A percentile compares a stretch with the other conserved stretches of the same genome.
Conservation (phyloP, 2,888 invertebrate species). For the Nymphalis polychloros region DNA sequence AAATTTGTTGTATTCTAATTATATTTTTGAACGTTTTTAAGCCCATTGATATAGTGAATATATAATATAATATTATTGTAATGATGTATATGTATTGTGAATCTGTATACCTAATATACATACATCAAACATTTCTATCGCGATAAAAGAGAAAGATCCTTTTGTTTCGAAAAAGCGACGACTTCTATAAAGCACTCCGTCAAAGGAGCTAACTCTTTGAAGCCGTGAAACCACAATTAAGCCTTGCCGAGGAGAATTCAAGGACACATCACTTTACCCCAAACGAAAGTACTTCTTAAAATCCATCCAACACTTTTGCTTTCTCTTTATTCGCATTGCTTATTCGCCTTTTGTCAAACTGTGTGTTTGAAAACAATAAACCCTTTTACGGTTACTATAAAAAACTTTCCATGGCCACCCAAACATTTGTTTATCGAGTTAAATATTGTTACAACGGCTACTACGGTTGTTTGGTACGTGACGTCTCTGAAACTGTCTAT, state of each 20-base stretch:
- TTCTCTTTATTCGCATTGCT: constrained; percentile 60
- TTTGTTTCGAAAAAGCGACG: constrained; percentile 60
- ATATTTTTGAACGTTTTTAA: no score
- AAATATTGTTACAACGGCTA: not conserved
- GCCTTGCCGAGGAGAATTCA: constrained; percentile 73
- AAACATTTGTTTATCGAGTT: not conserved
- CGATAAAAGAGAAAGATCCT: constrained; percentile 59
- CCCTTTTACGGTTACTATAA: constrained; percentile 50
- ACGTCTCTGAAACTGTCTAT: no score
- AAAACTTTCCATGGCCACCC: constrained; percentile 22
- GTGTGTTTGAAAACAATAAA: constrained; percentile 51
- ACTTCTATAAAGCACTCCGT: constrained; percentile 47
- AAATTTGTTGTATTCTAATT: no score
- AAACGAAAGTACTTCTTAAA: constrained; percentile 66
- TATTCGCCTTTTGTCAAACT: constrained; percentile 43
- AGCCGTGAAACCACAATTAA: constrained; percentile 78
- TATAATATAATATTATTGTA: not conserved
- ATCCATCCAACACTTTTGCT: constrained; percentile 67
- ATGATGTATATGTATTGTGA: not conserved
- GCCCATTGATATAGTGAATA: no score
- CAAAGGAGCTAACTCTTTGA: constrained; percentile 78
- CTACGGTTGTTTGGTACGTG: not conserved
- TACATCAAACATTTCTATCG: constrained; percentile 14
- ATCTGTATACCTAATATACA: not conserved
- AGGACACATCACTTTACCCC: constrained; percentile 69